These are phyloP conservation scores for Drosophila nasuta DNA, from an alignment of 1,140 invertebrate genomes.

Conservation along the genomic window DNA sequence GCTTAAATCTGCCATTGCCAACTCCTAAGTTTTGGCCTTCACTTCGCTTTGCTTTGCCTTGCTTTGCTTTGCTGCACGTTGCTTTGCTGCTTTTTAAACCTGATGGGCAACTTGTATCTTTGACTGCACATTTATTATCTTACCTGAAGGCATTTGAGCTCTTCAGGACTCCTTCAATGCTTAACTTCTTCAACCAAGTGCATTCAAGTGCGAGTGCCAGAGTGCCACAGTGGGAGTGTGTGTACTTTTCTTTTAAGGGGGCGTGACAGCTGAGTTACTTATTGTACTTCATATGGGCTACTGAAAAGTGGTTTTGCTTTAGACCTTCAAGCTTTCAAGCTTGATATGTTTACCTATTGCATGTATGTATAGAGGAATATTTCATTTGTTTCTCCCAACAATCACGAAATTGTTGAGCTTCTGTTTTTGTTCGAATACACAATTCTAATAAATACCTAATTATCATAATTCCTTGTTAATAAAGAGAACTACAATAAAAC, in stretches of 20 bases:
- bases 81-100: constrained; percentile 23
- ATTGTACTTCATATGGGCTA: not conserved
- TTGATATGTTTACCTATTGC: not conserved
- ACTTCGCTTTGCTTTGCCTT: not conserved
- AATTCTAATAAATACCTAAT: too few species aligned
- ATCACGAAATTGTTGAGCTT: not conserved
- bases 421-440: too few species aligned
- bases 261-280: constrained; percentile 30
- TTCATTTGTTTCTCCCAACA: not conserved
- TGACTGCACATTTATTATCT: constrained; percentile 83
- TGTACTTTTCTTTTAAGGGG: constrained; percentile 10
- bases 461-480: too few species aligned
- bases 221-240: constrained; percentile 9
- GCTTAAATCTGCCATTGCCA: constrained; percentile 74
- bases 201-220: constrained; percentile 20
- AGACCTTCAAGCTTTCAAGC: not conserved
- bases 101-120: constrained; percentile 69
- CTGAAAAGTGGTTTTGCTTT: constrained; percentile 26
- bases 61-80: constrained; percentile 2
- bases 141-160: constrained; percentile 74
- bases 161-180: constrained; percentile 55
- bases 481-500: too few species aligned
- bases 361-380: not conserved
- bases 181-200: constrained; percentile 30
- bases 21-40: constrained; percentile 24